Conservation (phyloP, 2,888 invertebrate species). For the Drosophila aldrichi region DNA sequence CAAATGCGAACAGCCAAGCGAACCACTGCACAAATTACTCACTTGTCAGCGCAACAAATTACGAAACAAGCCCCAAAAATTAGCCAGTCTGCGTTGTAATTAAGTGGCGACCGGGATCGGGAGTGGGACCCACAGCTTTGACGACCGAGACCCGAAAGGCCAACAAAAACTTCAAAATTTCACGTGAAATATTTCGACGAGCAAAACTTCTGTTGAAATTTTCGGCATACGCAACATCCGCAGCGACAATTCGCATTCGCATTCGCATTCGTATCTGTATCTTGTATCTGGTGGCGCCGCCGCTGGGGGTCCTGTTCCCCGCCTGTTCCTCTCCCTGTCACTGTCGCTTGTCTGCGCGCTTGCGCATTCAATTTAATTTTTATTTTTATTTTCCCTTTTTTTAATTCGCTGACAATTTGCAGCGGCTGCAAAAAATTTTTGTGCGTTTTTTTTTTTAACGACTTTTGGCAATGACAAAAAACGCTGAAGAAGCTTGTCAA, state of each 20-base stretch:
- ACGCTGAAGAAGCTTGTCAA: neutral
- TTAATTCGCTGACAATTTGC: conserved; percentile 77
- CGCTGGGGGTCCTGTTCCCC: conserved; percentile 76
- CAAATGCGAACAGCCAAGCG: conserved; percentile 21
- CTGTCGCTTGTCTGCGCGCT: conserved; percentile 57
- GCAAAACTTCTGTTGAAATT: conserved; percentile 74
- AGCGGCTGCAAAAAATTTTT: conserved; percentile 64
- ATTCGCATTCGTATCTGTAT: conserved; percentile 67
- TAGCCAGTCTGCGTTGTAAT: conserved; percentile 56
- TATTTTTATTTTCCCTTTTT: conserved; percentile 44
- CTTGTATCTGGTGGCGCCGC: conserved; percentile 78
- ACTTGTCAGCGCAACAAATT: conserved; percentile 64
- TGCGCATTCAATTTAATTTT: conserved; percentile 78
- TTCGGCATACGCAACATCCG: conserved; percentile 71
- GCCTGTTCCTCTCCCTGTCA: conserved; percentile 14
- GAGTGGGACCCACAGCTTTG: conserved; percentile 18
- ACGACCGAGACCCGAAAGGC: conserved; percentile 30
- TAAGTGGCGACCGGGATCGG: conserved; percentile 31
- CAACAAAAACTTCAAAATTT: conserved; percentile 48
- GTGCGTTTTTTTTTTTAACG: conserved; percentile 74
- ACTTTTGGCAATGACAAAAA: conserved; percentile 43
- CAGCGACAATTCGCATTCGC: conserved; percentile 39
- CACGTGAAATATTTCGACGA: conserved; percentile 64
- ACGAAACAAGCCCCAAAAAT: conserved; percentile 52
- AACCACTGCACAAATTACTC: conserved; percentile 50